Evolutionary conservation across 2,888 invertebrate species (phyloP), one percentile per base, ranked within the genome.

Genomic region (Nesidiocoris tenuis): DNA sequence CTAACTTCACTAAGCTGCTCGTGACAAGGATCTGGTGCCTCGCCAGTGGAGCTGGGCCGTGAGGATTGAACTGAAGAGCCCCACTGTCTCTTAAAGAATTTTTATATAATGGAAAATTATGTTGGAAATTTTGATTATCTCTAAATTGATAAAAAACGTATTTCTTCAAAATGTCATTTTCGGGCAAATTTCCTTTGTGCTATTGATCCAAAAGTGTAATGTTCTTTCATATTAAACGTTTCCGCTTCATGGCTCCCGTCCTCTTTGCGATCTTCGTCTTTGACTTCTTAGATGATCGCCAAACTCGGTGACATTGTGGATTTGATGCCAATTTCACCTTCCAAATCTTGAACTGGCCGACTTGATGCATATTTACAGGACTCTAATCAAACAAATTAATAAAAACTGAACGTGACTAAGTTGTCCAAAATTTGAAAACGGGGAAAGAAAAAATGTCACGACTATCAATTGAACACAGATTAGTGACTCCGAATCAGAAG

Each of bases 171-270:
- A n/a, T n/a, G n/a, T n/a, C n/a, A n/a, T n/a, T n/a, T n/a, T n/a
- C n/a, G n/a, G n/a, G n/a, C n/a, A n/a, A n/a, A n/a, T n/a, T n/a
- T n/a, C n/a, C n/a, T n/a, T n/a, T n/a, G n/a, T n/a, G n/a, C n/a
- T n/a, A n/a, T n/a, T n/a, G n/a, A n/a, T n/a, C n/a, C n/a, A n/a
- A n/a, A n/a, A n/a, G n/a, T n/a, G n/a, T n/a, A n/a, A n/a, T n/a
- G n/a, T n/a, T 92, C 91, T 84, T 94, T 93, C 70, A 91, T 85
- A 81, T 88, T 88, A 83, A 87, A 89, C 83, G 90, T 90, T 85
- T 91, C 90, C 63, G 24, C n/a, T 21, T 70, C 59, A 18, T 57
- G 55, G 0, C 68, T 55, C 1, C 23, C 57, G 17, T 68, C 68
- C 9, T 68, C 68, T 23, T 70, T 70, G 19, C 22, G 39, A 54